Conservation (phyloP, 2,888 invertebrate species). For the Idaea aversata region DNA sequence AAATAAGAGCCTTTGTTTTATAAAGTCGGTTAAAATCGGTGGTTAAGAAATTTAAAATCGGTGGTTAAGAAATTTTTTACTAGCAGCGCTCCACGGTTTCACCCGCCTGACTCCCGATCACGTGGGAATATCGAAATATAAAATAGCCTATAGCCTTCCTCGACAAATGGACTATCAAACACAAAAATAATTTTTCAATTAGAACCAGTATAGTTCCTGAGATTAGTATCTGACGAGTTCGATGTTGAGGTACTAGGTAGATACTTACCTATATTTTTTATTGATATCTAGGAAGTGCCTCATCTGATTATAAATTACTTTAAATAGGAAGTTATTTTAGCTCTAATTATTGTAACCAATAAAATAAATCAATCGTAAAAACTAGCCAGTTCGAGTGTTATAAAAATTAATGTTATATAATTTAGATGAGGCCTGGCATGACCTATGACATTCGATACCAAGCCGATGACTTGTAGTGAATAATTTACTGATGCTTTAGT, state of each 20-base stretch:
- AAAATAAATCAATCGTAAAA: conserved; percentile 5
- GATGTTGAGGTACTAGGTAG: not conserved
- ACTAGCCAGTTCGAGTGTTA: not conserved
- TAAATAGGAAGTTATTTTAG: not conserved
- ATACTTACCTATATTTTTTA: not conserved
- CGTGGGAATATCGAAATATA: too few species aligned
- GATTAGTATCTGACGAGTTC: too few species aligned
- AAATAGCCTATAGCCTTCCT: too few species aligned
- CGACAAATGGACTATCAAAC: too few species aligned
- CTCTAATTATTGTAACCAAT: not conserved
- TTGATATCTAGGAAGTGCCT: not conserved
- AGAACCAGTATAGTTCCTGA: too few species aligned
- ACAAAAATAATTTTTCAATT: too few species aligned
- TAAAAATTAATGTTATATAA: conserved; percentile 15
- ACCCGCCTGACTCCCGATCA: too few species aligned
- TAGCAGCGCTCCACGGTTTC: too few species aligned
- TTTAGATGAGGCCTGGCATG: conserved; percentile 25
- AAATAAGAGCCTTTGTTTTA: too few species aligned
- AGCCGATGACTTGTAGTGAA: conserved; percentile 21
- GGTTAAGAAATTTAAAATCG: too few species aligned
- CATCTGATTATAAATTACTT: not conserved
- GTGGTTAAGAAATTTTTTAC: too few species aligned
- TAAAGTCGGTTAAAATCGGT: too few species aligned
- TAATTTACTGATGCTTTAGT: conserved; percentile 4
- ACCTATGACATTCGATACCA: conserved; percentile 45